Conservation (phyloP, 2,113 vertebrate species). For the Bolborhynchus lineola region DNA sequence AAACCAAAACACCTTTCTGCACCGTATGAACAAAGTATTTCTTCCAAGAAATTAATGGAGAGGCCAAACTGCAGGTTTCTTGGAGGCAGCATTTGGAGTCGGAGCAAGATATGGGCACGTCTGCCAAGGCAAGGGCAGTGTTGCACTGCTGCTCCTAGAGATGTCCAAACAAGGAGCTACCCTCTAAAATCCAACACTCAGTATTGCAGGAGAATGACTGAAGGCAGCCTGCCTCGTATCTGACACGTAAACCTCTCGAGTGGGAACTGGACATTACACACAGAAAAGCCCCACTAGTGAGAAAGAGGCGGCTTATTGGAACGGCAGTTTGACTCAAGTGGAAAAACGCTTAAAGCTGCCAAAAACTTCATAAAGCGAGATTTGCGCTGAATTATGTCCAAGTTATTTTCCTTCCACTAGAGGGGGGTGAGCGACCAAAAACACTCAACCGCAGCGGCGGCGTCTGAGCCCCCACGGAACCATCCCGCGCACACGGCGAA, state of each 20-base stretch:
- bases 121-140: background rate
- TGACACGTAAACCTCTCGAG: background rate
- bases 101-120: background rate
- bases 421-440: background rate
- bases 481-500: background rate
- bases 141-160: background rate
- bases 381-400: background rate
- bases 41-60: background rate
- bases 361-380: background rate
- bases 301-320: background rate
- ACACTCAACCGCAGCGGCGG: background rate
- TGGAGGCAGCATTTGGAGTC: background rate
- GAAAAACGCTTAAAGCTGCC: background rate
- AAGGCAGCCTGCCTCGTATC: background rate
- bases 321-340: background rate
- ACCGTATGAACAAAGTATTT: background rate
- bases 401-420: background rate
- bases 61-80: background rate
- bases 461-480: background rate
- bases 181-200: background rate
- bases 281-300: background rate
- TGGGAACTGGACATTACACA: fast-evolving
- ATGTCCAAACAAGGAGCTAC: constrained; percentile 56
- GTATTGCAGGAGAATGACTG: background rate
- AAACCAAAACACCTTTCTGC: background rate